Conservation (phyloP, 2,888 invertebrate genomes). For the Nephrotoma appendiculata region DNA sequence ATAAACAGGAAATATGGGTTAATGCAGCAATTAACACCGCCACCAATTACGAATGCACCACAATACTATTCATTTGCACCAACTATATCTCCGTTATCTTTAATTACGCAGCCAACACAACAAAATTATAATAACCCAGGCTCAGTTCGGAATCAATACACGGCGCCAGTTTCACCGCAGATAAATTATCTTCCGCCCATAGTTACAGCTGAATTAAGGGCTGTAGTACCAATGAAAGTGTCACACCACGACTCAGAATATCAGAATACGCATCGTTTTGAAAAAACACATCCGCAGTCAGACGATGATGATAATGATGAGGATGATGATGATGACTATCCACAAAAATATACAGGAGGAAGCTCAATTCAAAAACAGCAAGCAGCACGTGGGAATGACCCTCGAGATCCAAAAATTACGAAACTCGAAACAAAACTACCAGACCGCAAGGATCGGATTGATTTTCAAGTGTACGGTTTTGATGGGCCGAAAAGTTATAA, state of each 20-base stretch:
- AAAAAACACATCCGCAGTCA: constrained; percentile 7
- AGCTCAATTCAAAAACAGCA: background rate
- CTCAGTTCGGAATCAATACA: background rate
- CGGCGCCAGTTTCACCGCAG: background rate
- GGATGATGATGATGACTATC: background rate
- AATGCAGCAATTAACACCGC: background rate
- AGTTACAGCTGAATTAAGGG: background rate
- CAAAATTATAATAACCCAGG: background rate
- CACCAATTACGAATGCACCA: constrained; percentile 8
- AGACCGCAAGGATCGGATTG: constrained; percentile 24
- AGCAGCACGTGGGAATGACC: background rate
- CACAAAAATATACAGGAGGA: background rate
- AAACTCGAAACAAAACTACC: background rate
- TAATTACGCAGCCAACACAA: background rate
- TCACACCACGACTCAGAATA: background rate
- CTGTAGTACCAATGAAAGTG: background rate
- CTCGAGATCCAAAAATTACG: background rate
- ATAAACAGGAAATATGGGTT: background rate
- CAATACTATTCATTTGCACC: constrained; percentile 10
- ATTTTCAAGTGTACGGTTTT: constrained; percentile 71
- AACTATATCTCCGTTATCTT: background rate
- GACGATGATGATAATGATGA: background rate
- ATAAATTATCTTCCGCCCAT: background rate
- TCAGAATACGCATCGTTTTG: background rate
- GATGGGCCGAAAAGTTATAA: constrained; percentile 69